Evolutionary conservation across 2,888 invertebrate species (phyloP).

Genomic region (Alsophila aescularia): DNA sequence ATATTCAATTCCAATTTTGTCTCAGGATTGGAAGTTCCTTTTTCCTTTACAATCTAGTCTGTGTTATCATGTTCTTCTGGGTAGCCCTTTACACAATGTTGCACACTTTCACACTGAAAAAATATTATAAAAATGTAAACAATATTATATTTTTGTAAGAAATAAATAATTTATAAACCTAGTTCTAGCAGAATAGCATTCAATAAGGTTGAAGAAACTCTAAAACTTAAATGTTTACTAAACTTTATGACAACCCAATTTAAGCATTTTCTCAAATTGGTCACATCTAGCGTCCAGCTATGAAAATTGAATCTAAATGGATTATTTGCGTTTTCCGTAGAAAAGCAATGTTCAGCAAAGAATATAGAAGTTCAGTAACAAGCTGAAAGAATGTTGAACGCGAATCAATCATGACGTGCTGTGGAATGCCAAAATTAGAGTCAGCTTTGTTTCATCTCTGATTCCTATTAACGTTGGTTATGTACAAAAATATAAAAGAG

Average conservation of each 20-base stretch:
- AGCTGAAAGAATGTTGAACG: conserved; percentile 57
- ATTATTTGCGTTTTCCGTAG: not conserved
- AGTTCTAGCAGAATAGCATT: not conserved
- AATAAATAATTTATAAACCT: not conserved
- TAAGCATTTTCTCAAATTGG: conserved; percentile 1
- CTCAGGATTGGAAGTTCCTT: conserved; percentile 3
- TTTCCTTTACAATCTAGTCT: conserved; percentile 32
- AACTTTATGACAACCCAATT: conserved; percentile 14
- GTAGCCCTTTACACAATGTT: conserved; percentile 6
- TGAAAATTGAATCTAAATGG: not conserved
- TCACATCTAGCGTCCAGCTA: not conserved
- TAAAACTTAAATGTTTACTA: conserved; percentile 11
- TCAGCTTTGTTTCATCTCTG: conserved; percentile 60
- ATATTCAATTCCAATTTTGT: conserved; percentile 23
- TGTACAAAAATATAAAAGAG: conserved; percentile 18
- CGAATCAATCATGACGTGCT: conserved; percentile 72
- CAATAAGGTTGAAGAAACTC: not conserved
- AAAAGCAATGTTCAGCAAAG: conserved; percentile 18
- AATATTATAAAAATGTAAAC: not conserved
- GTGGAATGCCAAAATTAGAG: conserved; percentile 82
- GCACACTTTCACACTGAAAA: conserved; percentile 17
- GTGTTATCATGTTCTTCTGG: conserved; percentile 27
- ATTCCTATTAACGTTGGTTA: conserved; percentile 15
- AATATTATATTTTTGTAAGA: not conserved
- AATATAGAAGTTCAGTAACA: conserved; percentile 38